Conservation (phyloP, 2,113 vertebrate genomes). For the Alexandromys fortis region DNA sequence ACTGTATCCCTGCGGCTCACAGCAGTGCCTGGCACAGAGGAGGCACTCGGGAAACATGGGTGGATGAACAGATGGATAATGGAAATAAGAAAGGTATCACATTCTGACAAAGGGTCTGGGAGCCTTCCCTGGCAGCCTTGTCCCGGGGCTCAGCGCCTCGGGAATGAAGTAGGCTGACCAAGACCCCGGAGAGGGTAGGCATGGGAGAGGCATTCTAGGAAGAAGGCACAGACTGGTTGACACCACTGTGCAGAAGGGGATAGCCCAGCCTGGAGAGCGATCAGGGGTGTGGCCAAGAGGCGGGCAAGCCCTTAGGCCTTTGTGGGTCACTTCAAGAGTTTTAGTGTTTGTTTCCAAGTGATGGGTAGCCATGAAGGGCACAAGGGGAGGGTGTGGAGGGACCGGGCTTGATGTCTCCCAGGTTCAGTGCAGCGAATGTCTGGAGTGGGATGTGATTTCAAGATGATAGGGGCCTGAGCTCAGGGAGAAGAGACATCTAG, state of each 20-base stretch:
- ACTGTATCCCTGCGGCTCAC: background rate
- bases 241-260: background rate
- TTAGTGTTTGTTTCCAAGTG: constrained; percentile 2
- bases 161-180: background rate
- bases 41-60: background rate
- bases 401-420: background rate
- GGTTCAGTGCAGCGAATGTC: background rate
- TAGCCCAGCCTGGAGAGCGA: background rate
- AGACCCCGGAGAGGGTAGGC: background rate
- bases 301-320: background rate
- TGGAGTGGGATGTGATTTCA: background rate
- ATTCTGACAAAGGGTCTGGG: background rate
- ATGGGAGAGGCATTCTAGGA: background rate
- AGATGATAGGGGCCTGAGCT: background rate
- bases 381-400: background rate
- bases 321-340: background rate
- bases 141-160: too few species aligned
- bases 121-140: background rate
- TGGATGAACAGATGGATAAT: background rate
- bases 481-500: background rate
- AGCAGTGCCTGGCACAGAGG: background rate
- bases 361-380: background rate
- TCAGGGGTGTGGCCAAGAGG: background rate
- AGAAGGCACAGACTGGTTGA: background rate
- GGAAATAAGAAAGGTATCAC: background rate